A percentile compares a stretch with the other conserved stretches of the same genome.
These are phyloP conservation scores for Galleria mellonella DNA, from an alignment of 1,140 invertebrate genomes.

Conservation along the genomic window DNA sequence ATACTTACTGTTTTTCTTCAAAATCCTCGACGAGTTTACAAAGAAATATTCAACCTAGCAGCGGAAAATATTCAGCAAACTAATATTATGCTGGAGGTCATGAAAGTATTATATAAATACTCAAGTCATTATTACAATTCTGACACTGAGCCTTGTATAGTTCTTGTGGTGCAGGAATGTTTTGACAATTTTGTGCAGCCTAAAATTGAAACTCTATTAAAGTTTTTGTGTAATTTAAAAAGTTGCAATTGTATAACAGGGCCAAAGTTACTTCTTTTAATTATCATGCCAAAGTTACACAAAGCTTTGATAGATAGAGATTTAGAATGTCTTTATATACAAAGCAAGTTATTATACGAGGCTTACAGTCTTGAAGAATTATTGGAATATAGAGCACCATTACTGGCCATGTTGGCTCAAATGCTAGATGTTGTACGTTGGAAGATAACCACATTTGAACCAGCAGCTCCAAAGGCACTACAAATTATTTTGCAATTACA, in stretches of 20 bases:
- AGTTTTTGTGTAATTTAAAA: conserved; percentile 41
- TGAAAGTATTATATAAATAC: conserved; percentile 40
- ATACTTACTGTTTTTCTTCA: conserved; percentile 46
- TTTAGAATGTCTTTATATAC: conserved; percentile 29
- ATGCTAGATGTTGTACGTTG: conserved; percentile 42
- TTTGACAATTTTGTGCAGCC: conserved; percentile 28
- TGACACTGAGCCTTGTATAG: conserved; percentile 45
- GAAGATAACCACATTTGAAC: conserved; percentile 43
- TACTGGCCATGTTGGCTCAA: conserved; percentile 52
- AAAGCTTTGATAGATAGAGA: conserved; percentile 35
- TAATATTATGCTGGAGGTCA: conserved; percentile 42
- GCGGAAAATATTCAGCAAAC: conserved; percentile 45
- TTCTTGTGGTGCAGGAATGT: conserved; percentile 27
- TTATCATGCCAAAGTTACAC: conserved; percentile 58
- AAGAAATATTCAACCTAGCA: conserved; percentile 43
- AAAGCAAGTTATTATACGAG: conserved; percentile 33
- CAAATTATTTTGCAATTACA: conserved; percentile 37
- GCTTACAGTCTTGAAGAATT: conserved; percentile 36
- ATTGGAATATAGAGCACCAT: conserved; percentile 44
- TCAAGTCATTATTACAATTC: conserved; percentile 43
- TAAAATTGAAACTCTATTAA: conserved; percentile 35
- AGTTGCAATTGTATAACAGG: conserved; percentile 26
- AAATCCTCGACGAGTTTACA: conserved; percentile 43
- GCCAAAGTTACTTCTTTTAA: conserved; percentile 39
- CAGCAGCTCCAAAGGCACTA: conserved; percentile 26